Base-by-base conservation (phyloP, 92 coral and sea anemone genomes). In the Blastomussa wellsi region DNA sequence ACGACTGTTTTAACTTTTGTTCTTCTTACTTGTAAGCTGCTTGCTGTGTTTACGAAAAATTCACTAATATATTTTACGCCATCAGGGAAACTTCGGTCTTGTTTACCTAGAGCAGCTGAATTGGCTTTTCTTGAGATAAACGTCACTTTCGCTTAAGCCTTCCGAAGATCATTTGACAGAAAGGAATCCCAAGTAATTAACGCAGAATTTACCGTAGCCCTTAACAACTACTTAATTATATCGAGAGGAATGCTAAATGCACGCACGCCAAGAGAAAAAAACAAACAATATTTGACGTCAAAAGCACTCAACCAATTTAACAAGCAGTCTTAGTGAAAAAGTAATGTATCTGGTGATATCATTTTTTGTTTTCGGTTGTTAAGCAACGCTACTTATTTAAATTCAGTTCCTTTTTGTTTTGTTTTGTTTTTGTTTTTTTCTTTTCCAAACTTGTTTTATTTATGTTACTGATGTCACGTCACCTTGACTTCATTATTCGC, bases 181-280 rank as follows among this genome's bases (percentile, higher is more conserved):
- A 67, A 26, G 84, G 76, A 44, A 67, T 79, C 83, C 42, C 72
- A 42, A 62, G 60, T 65, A 79, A 79, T 64, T 64, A 64, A 77
- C 29, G 16, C 41, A 77, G 37, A 41, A 37, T 32, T 80, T 55
- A 36, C 41, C 31, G 84, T 67, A 28, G 70, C 76, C 76, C 76
- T 80, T 67, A 80, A 33, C 84, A 48, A 80, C 76, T 67, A 9
- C 75, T 80, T 19, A 28, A 38, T 79, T 38, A 16, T 71, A 17
- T 41, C 41, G 60, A 79, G 62, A 66, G 66, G 42, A 64, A 39
- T 42, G 51, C 15, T 67, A 69, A 47, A 66, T 24, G 84, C 72
- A 36, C 44, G 19, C 38, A 47, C 49, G 81, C 59, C 81, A 78
- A n/a, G n/a, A n/a, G n/a, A n/a, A n/a, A 31, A 35, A 62, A 55